Evolutionary conservation across 2,888 invertebrate genomes (phyloP).

Genomic region (Ectemnius cavifrons): DNA sequence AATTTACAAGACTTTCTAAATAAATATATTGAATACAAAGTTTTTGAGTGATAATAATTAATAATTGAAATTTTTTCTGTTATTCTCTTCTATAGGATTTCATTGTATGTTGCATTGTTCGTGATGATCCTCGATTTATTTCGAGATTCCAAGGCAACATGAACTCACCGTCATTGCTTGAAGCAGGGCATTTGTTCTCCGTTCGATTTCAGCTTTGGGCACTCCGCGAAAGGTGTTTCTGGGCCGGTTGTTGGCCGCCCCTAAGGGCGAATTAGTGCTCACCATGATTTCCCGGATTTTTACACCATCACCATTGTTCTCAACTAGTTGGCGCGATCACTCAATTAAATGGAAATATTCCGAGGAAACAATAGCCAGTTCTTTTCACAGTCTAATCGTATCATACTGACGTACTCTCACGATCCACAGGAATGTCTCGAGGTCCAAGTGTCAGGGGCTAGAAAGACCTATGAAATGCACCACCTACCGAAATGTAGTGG

Average conservation of each 20-base stretch:
- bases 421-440: background rate
- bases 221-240: conserved; percentile 87
- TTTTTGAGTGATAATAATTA: no score
- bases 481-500: no score
- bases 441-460: background rate
- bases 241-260: conserved; percentile 73
- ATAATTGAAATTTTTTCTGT: no score
- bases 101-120: no score
- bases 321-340: background rate
- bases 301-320: background rate
- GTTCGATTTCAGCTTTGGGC: conserved; percentile 86
- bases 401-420: background rate
- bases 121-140: no score
- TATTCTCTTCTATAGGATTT: no score
- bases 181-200: conserved; percentile 86
- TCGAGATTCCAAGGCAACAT: background rate
- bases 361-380: background rate
- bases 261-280: conserved; percentile 76
- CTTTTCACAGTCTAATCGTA: background rate
- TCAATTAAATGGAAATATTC: background rate
- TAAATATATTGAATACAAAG: no score
- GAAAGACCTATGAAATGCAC: no score
- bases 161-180: conserved; percentile 90
- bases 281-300: conserved; percentile 58
- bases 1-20: no score